A percentile compares a stretch with the other conserved stretches of the same genome.
Evolutionary conservation across 2,888 invertebrate species (phyloP).

Genomic region (Oscheius sp.): DNA sequence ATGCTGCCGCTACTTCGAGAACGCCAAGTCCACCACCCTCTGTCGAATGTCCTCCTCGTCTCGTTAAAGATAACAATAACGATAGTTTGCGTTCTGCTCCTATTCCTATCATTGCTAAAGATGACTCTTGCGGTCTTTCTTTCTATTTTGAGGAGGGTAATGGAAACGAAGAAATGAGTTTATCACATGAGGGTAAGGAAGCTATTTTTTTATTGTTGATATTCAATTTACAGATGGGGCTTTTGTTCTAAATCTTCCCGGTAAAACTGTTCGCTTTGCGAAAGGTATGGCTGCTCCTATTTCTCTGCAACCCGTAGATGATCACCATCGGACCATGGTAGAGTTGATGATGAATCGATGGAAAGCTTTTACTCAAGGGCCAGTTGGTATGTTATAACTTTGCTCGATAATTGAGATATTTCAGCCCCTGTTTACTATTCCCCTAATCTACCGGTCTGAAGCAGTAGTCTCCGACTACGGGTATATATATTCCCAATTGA

Average conservation of each 20-base stretch:
- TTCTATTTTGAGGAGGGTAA: conserved; percentile 30
- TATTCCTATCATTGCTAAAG: not conserved
- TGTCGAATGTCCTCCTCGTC: not conserved
- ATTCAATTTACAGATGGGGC: not conserved
- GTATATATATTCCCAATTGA: not conserved
- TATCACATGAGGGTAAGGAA: no score
- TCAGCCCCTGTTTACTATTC: conserved; percentile 3
- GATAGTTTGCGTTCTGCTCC: no score
- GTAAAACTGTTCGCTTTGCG: conserved; percentile 25
- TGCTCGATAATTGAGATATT: not conserved
- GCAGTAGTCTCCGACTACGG: not conserved
- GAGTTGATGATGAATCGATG: not conserved
- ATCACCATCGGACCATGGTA: not conserved
- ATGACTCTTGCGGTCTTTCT: conserved; percentile 4
- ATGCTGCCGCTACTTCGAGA: not conserved
- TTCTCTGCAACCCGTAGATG: not conserved
- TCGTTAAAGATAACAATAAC: no score
- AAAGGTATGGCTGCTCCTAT: conserved; percentile 19
- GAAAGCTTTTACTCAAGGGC: not conserved
- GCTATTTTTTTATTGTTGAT: not conserved
- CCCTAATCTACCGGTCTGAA: conserved; percentile 3
- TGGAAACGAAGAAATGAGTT: not conserved
- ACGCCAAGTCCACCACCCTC: conserved; percentile 4
- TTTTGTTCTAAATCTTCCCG: conserved; percentile 26
- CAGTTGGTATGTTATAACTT: not conserved